Conservation (phyloP, 2,888 invertebrate genomes). For the Folsomia manolachei region DNA sequence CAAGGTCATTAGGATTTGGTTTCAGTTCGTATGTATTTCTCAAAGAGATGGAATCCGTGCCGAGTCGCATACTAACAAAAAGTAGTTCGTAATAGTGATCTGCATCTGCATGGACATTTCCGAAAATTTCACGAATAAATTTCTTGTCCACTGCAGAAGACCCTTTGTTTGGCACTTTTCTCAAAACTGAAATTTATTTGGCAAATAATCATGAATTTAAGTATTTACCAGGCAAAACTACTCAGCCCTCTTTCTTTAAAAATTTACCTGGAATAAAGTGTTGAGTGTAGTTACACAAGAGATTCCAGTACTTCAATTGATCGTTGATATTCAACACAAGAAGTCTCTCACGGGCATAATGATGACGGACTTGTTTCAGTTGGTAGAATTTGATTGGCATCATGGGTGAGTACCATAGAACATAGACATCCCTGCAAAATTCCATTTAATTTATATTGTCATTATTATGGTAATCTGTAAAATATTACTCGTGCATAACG, state of each 20-base stretch:
- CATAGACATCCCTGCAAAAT: conserved; percentile 8
- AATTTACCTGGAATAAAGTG: conserved; percentile 1
- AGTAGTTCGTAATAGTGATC: not conserved
- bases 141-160: not conserved
- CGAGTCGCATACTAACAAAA: not conserved
- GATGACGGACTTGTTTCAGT: not conserved
- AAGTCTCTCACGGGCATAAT: not conserved
- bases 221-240: too few relatives aligned
- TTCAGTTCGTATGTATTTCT: not conserved
- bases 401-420: not conserved
- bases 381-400: not conserved
- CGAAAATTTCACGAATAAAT: not conserved
- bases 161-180: not conserved
- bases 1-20: too few relatives aligned
- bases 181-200: too few relatives aligned
- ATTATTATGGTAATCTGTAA: too few relatives aligned
- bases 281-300: not conserved
- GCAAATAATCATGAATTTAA: too few relatives aligned
- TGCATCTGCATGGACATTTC: not conserved
- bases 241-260: too few relatives aligned
- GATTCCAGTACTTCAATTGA: not conserved
- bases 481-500: conserved; percentile 7
- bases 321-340: not conserved
- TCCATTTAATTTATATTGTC: too few relatives aligned
- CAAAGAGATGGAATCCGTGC: not conserved